Percentiles rank a stretch among this genome's conserved stretches.
Conservation (phyloP, 2,888 invertebrate genomes). For the Rhorus exstirpatorius region DNA sequence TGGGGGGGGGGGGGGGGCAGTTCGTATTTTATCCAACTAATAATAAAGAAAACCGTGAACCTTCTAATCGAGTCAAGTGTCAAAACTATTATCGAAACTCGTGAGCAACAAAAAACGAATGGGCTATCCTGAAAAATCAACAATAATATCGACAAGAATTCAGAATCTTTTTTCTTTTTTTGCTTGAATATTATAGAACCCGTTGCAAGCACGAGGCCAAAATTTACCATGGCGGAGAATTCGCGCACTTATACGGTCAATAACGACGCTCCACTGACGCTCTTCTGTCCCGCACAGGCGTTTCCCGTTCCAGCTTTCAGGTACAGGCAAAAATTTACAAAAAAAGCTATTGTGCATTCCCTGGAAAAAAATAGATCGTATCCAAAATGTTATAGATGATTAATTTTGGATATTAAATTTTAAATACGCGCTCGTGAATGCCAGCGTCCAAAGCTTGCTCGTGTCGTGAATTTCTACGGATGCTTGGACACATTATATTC, state of each 20-base stretch:
- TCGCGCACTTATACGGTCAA: conserved; percentile 84
- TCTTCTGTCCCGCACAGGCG: conserved; percentile 92
- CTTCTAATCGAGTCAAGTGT: background rate
- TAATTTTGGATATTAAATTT: background rate
- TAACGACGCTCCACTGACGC: conserved; percentile 86
- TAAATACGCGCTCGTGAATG: background rate
- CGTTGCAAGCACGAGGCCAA: conserved; percentile 89
- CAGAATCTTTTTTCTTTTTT: conserved; percentile 61
- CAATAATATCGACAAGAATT: conserved; percentile 8
- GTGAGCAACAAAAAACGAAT: background rate
- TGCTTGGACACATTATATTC: conserved; percentile 1
- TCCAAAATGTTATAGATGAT: background rate
- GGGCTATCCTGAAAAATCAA: background rate
- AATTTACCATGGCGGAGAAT: conserved; percentile 86
- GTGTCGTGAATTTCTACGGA: background rate
- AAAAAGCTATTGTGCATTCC: background rate
- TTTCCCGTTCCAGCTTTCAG: conserved; percentile 92
- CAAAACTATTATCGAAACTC: background rate
- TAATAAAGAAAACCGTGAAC: background rate
- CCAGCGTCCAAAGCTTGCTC: background rate
- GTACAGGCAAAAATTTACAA: conserved; percentile 86
- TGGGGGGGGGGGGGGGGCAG: too few species aligned
- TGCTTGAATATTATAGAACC: conserved; percentile 88
- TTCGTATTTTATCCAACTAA: too few species aligned
- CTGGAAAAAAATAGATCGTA: background rate